Evolutionary conservation across 2,113 vertebrate species (phyloP).

Genomic region (Ellobius talpinus): DNA sequence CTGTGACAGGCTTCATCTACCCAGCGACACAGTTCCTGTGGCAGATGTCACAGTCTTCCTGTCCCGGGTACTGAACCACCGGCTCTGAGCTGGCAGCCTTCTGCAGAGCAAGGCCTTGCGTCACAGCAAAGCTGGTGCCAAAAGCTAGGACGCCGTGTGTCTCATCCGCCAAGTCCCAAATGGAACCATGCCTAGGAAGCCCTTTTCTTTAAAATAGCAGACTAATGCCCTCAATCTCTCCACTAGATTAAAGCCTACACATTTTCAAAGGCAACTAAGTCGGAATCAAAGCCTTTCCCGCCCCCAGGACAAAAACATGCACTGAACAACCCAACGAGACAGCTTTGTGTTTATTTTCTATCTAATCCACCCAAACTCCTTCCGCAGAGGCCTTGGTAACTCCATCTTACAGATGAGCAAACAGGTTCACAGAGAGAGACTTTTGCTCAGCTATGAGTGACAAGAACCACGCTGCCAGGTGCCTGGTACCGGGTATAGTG

Average conservation of each 20-base stretch:
- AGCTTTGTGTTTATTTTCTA: neutral
- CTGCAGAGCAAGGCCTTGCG: neutral
- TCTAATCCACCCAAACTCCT: neutral
- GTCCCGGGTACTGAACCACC: neutral
- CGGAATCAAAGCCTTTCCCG: neutral
- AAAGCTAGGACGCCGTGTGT: neutral
- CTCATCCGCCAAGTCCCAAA: slow-evolving; percentile 16
- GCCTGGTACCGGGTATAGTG: neutral
- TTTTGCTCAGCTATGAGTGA: neutral
- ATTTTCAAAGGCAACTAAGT: slow-evolving; percentile 46
- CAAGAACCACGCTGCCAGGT: neutral
- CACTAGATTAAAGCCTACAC: neutral
- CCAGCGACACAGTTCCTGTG: neutral
- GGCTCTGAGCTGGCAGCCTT: neutral
- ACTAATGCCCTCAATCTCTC: neutral
- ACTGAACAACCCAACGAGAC: neutral
- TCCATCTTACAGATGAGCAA: slow-evolving; percentile 14
- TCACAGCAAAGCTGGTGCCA: neutral
- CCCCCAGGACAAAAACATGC: neutral
- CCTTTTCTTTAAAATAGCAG: neutral
- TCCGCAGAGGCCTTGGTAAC: neutral
- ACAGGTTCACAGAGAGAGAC: neutral
- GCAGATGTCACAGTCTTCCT: slow-evolving; percentile 28
- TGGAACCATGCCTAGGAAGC: slow-evolving; percentile 46
- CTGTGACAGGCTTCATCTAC: neutral